Evolutionary conservation across 2,113 vertebrate species (phyloP), one percentile per base, ranked within the genome.

Genomic region (Syngnathus typhle): DNA sequence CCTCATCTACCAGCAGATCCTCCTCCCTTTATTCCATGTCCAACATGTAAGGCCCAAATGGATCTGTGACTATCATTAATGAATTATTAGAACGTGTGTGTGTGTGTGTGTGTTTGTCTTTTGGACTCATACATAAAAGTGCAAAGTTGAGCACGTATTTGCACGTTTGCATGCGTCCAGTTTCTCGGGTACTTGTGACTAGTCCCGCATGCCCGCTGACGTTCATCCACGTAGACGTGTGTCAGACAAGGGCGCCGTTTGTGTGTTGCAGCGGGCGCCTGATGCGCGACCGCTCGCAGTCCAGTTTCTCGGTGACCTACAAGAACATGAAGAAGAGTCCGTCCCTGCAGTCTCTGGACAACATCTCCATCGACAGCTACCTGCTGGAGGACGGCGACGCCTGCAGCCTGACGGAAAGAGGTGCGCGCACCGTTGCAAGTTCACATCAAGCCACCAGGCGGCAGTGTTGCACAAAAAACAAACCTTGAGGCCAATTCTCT

Each of bases 241-340:
- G 0, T 52, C 56, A 21, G 38, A 23, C 37, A 54, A 61, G 6
- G 54, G 18, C 56, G 37, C 65, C 27, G 56, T 63, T 12, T 72
- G 58, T 72, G 44, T 74, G 23, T 77, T 74, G 10, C 72, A 98
- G 96, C 85, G 93, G 92, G 75, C 94, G 93, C 67, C 81, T 94
- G 87, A 91, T 92, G 77, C 94, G 93, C 78, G 96, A 98, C 71
- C 92, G 91, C 68, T 94, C 91, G 70, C 92, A 90, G n/a, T 92
- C 93, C 85, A 94, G 90, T 61, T 93, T 94, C 85, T 90, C 88
- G 12, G 93, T 95, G 87, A 93, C 95, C 74, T 95, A 92, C 46
- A 99, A 96, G 91, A 95, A 92, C 80, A 92, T 96, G 93, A 95
- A 94, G 88, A 95, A 93, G 90, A 99, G 94, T 72, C 92, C 96